Base-by-base conservation (phyloP, 2,113 vertebrate species). In the Fregetta grallaria region DNA sequence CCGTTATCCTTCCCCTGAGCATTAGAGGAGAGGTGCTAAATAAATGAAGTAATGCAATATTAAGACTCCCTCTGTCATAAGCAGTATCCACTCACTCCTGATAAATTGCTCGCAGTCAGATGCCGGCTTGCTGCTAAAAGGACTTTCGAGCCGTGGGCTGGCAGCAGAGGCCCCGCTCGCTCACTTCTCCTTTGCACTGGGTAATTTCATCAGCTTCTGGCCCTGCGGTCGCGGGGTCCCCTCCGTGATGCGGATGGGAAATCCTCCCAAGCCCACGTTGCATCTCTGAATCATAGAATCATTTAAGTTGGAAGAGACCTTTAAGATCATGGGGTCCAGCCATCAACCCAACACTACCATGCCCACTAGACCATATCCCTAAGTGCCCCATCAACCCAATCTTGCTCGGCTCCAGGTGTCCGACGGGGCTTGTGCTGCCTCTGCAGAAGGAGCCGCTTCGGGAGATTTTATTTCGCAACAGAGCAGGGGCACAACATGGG, bases 11-110 rank as follows among this genome's bases (percentile, higher is more conserved):
- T 88, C 82, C 92, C 92, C 68, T 9, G 78, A 65, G 83, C 75
- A n/a, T 73, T 62, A 45, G 65, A 68, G 56, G 56, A 84, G 92
- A 94, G 86, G 90, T 80, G 90, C 86, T 94, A 84, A 92, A 92
- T 68, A 94, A 92, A 84, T 81, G 83, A 73, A 94, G 83, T 32
- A 81, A 88, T 81, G 78, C 83, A 92, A 49, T 40, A 68, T 88
- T 88, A 63, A 88, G 78, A 10, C 63, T 88, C 83, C 83, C 74
- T 72, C 83, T 80, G 78, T 67, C 92, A 85, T 9, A 47, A 76
- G 68, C 52, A 10, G 63, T 10, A 77, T 19, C 74, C 44, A 12
- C 77, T 90, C 58, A 1, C 49, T 77, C 62, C 78, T 63, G 78
- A 85, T 59, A 18, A 81, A 85, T 40, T 16, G 55, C 49, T 81